Evolutionary conservation across 2,888 invertebrate genomes (phyloP).

Genomic region (Automeris io): DNA sequence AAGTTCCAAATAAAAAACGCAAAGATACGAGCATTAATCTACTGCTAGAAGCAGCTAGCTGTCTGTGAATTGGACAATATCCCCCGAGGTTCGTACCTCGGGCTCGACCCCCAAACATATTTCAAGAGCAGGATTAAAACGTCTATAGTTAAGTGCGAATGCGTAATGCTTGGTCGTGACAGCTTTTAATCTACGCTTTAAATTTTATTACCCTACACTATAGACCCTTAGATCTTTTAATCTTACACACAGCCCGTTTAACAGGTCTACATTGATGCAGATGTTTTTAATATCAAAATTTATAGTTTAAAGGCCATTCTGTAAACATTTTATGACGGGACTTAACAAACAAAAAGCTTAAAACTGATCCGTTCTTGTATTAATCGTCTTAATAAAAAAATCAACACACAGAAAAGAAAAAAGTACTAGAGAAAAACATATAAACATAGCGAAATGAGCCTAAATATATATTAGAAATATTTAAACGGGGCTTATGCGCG

Average conservation of each 20-base stretch:
- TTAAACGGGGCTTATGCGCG: no score
- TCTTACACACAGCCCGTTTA: slow-evolving; percentile 42
- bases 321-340: background rate
- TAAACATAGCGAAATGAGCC: no score
- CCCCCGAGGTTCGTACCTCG: slow-evolving; percentile 23
- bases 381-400: no score
- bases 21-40: slow-evolving; percentile 49
- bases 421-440: no score
- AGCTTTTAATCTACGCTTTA: slow-evolving; percentile 62
- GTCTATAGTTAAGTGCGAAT: slow-evolving; percentile 64
- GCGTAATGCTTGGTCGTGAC: slow-evolving; percentile 61
- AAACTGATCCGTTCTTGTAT: no score
- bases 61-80: slow-evolving; percentile 51
- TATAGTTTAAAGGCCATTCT: background rate
- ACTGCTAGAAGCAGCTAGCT: slow-evolving; percentile 41
- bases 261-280: slow-evolving; percentile 31
- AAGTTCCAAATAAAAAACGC: slow-evolving; percentile 36
- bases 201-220: slow-evolving; percentile 44
- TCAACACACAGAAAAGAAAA: no score
- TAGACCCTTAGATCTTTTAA: slow-evolving; percentile 20
- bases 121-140: slow-evolving; percentile 72
- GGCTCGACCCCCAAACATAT: slow-evolving; percentile 47
- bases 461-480: no score
- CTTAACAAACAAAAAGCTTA: no score
- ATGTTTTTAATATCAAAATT: slow-evolving; percentile 17